These are phyloP conservation scores for Buphagus erythrorhynchus DNA, from an alignment of 2,797 vertebrate genomes.

Conservation along the genomic window DNA sequence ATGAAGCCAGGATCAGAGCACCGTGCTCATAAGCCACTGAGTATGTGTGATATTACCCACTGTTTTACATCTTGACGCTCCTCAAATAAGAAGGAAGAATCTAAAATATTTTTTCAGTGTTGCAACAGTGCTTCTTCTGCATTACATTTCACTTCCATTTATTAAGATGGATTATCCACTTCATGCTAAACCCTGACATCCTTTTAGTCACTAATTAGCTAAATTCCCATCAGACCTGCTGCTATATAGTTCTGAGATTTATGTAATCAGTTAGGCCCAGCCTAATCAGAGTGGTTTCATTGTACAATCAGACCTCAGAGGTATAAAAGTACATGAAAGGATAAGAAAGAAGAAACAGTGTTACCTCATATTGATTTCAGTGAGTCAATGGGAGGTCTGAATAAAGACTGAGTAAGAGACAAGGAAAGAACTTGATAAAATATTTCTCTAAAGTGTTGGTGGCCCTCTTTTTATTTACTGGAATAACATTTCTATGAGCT, in stretches of 20 bases:
- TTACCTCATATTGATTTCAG: neutral
- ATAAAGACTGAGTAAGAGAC: neutral
- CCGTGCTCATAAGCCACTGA: neutral
- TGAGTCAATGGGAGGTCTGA: neutral
- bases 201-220: conserved; percentile 15
- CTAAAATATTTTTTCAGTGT: neutral
- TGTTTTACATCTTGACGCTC: neutral
- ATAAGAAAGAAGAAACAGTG: neutral
- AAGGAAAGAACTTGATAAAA: neutral
- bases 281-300: neutral
- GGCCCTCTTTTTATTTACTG: neutral
- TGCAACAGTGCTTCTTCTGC: neutral
- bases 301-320: neutral
- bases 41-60: neutral
- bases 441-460: neutral
- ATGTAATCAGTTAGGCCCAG: neutral
- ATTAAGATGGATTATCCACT: neutral
- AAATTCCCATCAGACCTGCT: neutral
- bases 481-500: neutral
- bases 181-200: conserved; percentile 3
- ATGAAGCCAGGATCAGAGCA: neutral
- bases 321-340: neutral
- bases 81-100: neutral
- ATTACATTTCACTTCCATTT: neutral
- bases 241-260: neutral